phyloP scores from a whole-genome alignment of 37 sponge, comb jelly and placozoan genomes.

The Ephydatia muelleri region DNA sequence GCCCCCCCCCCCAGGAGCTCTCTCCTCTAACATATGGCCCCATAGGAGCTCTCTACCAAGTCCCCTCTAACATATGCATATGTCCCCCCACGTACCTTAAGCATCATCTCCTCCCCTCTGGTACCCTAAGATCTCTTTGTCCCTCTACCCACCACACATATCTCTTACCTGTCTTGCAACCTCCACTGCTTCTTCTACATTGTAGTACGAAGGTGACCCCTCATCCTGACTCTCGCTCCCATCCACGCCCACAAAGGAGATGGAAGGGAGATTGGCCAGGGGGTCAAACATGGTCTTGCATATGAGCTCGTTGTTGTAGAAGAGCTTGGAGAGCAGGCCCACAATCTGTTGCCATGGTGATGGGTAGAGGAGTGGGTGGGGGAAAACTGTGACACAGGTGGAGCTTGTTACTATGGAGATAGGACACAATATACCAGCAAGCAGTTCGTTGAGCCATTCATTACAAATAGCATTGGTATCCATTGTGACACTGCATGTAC shows the following conservation, averaged over 20 bases:
- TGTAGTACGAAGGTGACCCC: constrained; percentile 83
- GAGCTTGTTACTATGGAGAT: neutral
- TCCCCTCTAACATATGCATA: no score
- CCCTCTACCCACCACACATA: no score
- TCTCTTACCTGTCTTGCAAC: constrained; percentile 63
- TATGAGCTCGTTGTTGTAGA: constrained; percentile 74
- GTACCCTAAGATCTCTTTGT: no score
- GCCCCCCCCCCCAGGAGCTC: no score
- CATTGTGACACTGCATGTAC: neutral
- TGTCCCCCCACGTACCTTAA: no score
- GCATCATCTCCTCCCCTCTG: no score
- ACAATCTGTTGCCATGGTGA: constrained; percentile 53
- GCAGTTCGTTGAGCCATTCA: neutral
- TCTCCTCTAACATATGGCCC: no score
- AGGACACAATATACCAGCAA: no score
- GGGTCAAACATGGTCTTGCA: constrained; percentile 38
- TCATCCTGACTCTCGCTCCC: constrained; percentile 79
- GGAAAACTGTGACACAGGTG: neutral
- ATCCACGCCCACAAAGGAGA: constrained; percentile 74
- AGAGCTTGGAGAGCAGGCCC: constrained; percentile 79
- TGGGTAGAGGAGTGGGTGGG: neutral
- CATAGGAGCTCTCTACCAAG: no score
- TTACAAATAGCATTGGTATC: neutral
- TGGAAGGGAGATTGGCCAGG: constrained; percentile 63
- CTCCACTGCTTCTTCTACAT: constrained; percentile 63